These are phyloP conservation scores for Cavia aperea DNA, from an alignment of 2,113 vertebrate genomes.

Conservation along the genomic window DNA sequence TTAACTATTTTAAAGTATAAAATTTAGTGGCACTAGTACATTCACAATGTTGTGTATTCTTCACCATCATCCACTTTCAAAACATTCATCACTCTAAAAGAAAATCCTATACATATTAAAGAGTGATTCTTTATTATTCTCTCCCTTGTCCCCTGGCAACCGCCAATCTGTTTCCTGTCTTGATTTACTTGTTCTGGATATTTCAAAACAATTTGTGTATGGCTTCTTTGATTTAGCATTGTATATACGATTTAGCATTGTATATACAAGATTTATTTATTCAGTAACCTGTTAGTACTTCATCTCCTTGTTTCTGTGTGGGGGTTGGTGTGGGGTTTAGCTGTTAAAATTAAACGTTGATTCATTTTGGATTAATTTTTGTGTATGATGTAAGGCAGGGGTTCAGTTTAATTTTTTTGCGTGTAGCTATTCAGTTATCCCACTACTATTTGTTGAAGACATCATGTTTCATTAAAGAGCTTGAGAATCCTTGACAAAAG, in stretches of 20 bases:
- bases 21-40: neutral
- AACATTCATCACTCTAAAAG: conserved; percentile 13
- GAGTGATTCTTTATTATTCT: neutral
- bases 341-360: neutral
- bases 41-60: neutral
- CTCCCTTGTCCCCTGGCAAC: too few relatives aligned
- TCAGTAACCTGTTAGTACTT: neutral
- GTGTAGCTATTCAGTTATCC: neutral
- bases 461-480: neutral
- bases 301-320: neutral
- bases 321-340: neutral
- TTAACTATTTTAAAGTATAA: conserved; percentile 3
- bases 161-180: neutral
- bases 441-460: neutral
- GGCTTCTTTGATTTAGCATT: neutral
- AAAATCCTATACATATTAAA: neutral
- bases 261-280: neutral
- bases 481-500: neutral
- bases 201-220: neutral
- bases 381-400: neutral
- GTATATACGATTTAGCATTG: neutral
- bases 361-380: neutral
- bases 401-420: neutral
- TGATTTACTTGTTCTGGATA: neutral
- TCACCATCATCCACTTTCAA: neutral